A percentile compares a stretch with the other conserved stretches of the same genome.
These are phyloP conservation scores for Pseudococcus jackbeardsleyi DNA, from an alignment of 2,888 invertebrate species.

Conservation along the genomic window DNA sequence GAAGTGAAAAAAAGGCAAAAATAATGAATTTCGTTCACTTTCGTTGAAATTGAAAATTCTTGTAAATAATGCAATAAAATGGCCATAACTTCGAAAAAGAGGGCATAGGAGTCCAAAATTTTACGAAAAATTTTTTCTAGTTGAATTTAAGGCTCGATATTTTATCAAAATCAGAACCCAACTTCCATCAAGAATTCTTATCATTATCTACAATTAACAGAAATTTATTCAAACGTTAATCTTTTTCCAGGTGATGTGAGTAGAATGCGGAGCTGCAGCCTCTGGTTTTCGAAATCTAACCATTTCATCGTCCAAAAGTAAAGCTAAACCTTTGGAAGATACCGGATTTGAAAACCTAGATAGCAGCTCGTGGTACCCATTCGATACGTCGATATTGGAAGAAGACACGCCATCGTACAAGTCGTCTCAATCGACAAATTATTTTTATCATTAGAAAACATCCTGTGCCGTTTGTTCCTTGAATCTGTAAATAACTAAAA, in stretches of 20 bases:
- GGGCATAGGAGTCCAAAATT: too few species aligned
- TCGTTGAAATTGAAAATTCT: too few species aligned
- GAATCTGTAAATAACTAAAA: slow-evolving; percentile 67
- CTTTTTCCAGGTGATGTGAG: slow-evolving; percentile 72
- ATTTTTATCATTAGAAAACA: slow-evolving; percentile 67
- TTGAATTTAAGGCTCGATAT: too few species aligned
- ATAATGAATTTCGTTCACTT: too few species aligned
- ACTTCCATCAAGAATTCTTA: background rate
- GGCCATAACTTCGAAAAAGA: too few species aligned
- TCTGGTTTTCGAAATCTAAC: slow-evolving; percentile 65
- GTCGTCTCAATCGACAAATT: slow-evolving; percentile 53
- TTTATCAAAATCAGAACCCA: too few species aligned
- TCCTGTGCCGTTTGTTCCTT: slow-evolving; percentile 69
- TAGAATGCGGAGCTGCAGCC: slow-evolving; percentile 72
- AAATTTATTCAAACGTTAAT: background rate
- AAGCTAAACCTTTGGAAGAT: background rate
- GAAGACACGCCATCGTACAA: background rate
- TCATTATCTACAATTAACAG: background rate
- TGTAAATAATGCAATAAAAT: too few species aligned
- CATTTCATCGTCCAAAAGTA: slow-evolving; percentile 64
- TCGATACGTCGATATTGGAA: slow-evolving; percentile 66
- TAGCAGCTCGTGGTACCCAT: slow-evolving; percentile 62
- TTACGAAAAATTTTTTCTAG: too few species aligned
- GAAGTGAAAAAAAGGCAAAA: too few species aligned
- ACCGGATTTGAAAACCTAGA: background rate